Conservation (phyloP, 2,113 vertebrate genomes). For the Macroglossus sobrinus region DNA sequence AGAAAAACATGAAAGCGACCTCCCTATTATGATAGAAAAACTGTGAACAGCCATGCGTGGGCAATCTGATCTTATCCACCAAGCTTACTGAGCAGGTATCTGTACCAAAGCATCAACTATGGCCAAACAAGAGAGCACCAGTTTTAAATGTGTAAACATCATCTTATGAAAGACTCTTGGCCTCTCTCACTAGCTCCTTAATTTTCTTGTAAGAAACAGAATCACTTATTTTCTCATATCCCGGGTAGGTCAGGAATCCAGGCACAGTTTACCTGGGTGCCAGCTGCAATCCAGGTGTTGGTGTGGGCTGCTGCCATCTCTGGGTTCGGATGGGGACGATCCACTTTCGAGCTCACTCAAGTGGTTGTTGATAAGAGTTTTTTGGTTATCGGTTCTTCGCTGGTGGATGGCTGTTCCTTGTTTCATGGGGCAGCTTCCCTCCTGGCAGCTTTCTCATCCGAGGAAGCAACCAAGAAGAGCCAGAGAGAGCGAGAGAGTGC, state of each 20-base stretch:
- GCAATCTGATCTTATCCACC: not conserved
- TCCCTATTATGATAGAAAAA: not conserved
- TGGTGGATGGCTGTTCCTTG: too few species aligned
- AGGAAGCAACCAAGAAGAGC: not conserved
- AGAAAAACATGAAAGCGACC: not conserved
- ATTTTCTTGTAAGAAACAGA: not conserved
- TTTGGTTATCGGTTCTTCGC: not conserved
- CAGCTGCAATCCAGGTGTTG: not conserved
- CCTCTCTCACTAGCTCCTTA: not conserved
- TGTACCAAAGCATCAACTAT: not conserved
- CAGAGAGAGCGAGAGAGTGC: not conserved
- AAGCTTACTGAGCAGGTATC: not conserved
- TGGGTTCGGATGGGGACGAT: too few species aligned
- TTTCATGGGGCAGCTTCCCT: not conserved
- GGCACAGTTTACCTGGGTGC: not conserved
- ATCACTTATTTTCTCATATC: not conserved
- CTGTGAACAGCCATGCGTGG: not conserved
- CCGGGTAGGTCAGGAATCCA: not conserved
- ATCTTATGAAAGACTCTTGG: not conserved
- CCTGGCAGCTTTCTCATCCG: not conserved
- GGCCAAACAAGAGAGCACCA: not conserved
- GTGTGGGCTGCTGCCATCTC: not conserved
- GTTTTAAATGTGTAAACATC: not conserved
- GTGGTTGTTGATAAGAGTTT: not conserved
- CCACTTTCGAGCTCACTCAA: not conserved